Conservation (phyloP, 2,797 vertebrate genomes). For the Mallotus villosus region DNA sequence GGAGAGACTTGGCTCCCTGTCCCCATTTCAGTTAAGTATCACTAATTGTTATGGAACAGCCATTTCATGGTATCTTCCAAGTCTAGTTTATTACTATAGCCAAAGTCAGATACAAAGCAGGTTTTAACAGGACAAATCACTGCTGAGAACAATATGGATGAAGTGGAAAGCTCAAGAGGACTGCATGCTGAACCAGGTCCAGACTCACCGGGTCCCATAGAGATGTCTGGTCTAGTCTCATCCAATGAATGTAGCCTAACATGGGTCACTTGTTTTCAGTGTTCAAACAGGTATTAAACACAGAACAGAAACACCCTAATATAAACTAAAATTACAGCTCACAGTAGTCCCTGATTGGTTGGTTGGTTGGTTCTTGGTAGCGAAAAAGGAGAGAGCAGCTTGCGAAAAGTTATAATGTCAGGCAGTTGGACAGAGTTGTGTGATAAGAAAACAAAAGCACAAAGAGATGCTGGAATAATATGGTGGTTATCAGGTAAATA, state of each 20-base stretch:
- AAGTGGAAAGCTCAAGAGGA: constrained; percentile 28
- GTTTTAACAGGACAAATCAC: constrained; percentile 21
- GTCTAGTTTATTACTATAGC: constrained; percentile 22
- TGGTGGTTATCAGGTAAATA: background rate
- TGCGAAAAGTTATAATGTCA: constrained; percentile 41
- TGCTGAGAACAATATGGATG: constrained; percentile 29
- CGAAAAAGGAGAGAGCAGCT: constrained; percentile 47
- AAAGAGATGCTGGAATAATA: background rate
- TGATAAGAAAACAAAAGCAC: background rate
- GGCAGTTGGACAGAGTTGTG: background rate
- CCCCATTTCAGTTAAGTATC: constrained; percentile 23
- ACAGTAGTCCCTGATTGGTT: constrained; percentile 72
- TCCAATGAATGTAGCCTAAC: constrained; percentile 48
- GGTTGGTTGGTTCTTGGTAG: constrained; percentile 63
- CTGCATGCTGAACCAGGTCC: constrained; percentile 57
- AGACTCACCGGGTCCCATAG: constrained; percentile 50
- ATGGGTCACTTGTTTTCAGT: constrained; percentile 46
- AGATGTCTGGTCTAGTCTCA: constrained; percentile 19
- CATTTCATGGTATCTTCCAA: constrained; percentile 2
- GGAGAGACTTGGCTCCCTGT: constrained; percentile 5
- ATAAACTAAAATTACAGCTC: constrained; percentile 67
- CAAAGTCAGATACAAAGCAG: constrained; percentile 58
- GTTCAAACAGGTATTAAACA: constrained; percentile 38
- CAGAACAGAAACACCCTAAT: constrained; percentile 48
- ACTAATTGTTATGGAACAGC: constrained; percentile 19